Evolutionary conservation across 2,888 invertebrate genomes (phyloP), one percentile per base, ranked within the genome.

Genomic region (Cephus runcator): DNA sequence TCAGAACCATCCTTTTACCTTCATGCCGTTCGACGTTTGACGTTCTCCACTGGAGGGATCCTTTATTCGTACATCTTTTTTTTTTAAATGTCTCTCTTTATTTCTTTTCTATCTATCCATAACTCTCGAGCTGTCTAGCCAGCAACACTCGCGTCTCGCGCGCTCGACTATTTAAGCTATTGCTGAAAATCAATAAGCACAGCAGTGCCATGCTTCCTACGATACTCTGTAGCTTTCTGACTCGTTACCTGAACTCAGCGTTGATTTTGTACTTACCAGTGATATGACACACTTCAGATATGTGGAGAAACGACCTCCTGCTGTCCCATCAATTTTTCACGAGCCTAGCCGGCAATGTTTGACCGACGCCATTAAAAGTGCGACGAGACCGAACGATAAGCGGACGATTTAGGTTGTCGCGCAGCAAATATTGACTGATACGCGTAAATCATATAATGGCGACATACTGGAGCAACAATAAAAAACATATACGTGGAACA

Each of bases 121-220:
- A 23, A 56, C 23, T 56, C 6, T 56, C 23, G 23, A 56, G 56
- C 56, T 23, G 56, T 56, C 56, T 56, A 23, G 56, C 56, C 56
- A 56, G 56, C 56, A 23, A 56, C 56, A 56, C 56, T 56, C 9
- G 23, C 56, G 23, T 56, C 23, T 56, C 23, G 56, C 23, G 56
- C 56, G 56, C 56, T 56, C 23, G 73, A 79, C 86, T 84, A 83
- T 87, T 87, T 86, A 87, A 87, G 83, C 87, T 83, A 86, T 86
- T 87, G 85, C 87, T 85, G 84, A 84, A 87, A 87, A 87, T 87
- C 87, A 87, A 87, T 87, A 87, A 56, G 56, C 56, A 56, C 23
- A 9, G 23, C 56, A 9, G 23, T 56, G 2, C 56, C 56, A 56
- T 23, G 23, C 56, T 56, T 56, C 23, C 23, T 23, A 23, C 9